Conservation (phyloP, 2,797 vertebrate genomes). For the Pteronotus mesoamericanus region DNA sequence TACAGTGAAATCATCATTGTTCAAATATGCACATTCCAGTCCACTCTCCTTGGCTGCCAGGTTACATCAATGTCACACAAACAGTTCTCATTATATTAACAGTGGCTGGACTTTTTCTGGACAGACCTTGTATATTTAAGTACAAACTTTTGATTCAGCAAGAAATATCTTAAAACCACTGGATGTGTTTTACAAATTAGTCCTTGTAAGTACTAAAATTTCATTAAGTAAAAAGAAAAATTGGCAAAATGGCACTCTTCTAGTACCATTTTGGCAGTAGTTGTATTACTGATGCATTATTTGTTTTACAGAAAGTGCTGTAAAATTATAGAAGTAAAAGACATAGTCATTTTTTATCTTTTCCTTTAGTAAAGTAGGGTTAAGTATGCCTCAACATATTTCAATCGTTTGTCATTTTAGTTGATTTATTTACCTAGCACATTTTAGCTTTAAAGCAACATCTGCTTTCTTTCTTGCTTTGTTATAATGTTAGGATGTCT, state of each 20-base stretch:
- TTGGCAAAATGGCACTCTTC: neutral
- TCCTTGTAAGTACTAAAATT: neutral
- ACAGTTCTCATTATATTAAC: neutral
- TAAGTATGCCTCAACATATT: conserved; percentile 48
- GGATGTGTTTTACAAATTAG: conserved; percentile 4
- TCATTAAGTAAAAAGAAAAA: conserved; percentile 56
- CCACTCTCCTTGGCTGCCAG: neutral
- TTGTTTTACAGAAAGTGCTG: conserved; percentile 44
- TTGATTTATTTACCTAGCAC: conserved; percentile 48
- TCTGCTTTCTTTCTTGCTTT: conserved; percentile 35
- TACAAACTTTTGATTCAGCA: neutral
- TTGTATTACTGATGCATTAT: conserved; percentile 18
- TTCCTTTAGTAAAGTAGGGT: neutral
- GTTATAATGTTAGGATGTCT: neutral
- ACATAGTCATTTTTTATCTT: conserved; percentile 26
- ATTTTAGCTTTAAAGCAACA: conserved; percentile 24
- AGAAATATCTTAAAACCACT: neutral
- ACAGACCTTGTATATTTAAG: neutral
- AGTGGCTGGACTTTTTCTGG: neutral
- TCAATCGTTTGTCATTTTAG: conserved; percentile 26
- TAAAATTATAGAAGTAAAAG: conserved; percentile 38
- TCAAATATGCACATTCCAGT: neutral
- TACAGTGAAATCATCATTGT: neutral
- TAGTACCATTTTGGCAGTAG: neutral
- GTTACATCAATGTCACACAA: neutral